Percentiles rank a stretch among this genome's conserved stretches.
phyloP scores from a whole-genome alignment of 2,888 invertebrate genomes.

The Eupithecia vulgata region DNA sequence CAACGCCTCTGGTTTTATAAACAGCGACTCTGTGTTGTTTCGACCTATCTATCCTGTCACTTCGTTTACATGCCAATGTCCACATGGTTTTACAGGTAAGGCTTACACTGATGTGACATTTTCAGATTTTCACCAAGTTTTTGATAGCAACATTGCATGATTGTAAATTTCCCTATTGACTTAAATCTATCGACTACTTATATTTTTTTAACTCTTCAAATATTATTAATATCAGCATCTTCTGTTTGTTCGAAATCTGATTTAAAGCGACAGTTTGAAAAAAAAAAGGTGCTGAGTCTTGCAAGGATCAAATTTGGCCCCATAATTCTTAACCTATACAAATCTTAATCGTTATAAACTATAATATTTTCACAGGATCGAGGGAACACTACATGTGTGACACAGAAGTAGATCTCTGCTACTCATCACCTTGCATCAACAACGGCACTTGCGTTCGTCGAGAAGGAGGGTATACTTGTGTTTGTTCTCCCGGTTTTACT shows the following conservation, averaged over 20 bases:
- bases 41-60: constrained; percentile 97
- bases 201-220: neutral
- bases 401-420: constrained; percentile 97
- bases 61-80: constrained; percentile 96
- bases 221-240: neutral
- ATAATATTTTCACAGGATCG: constrained; percentile 83
- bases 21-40: constrained; percentile 95
- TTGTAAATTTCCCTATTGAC: neutral
- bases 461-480: constrained; percentile 96
- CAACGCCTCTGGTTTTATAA: constrained; percentile 95
- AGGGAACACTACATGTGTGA: constrained; percentile 96
- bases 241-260: too few species aligned
- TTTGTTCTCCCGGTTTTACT: constrained; percentile 90
- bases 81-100: constrained; percentile 93
- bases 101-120: neutral
- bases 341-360: neutral
- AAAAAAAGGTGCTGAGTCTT: constrained; percentile 7
- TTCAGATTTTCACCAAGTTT: neutral
- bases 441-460: constrained; percentile 92
- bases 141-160: neutral
- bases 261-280: neutral
- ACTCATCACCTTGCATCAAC: constrained; percentile 96
- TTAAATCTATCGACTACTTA: neutral
- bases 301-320: constrained; percentile 27
- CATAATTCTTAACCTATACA: neutral